A percentile compares a stretch with the other conserved stretches of the same genome.
phyloP scores from a whole-genome alignment of 2,113 vertebrate species.

The Cygnus atratus region DNA sequence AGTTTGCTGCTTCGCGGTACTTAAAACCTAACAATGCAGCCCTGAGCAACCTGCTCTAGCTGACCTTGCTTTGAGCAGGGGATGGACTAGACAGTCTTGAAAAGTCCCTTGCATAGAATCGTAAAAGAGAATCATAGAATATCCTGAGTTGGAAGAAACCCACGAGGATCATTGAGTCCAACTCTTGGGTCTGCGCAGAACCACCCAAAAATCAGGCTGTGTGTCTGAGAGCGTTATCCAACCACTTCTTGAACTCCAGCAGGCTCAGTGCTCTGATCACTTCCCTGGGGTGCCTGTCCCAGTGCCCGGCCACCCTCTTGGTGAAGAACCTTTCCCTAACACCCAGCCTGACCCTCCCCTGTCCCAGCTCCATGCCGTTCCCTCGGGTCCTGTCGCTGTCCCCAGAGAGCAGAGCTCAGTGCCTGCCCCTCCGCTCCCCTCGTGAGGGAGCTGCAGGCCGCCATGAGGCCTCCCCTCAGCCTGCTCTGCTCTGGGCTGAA shows the following conservation, averaged over 20 bases:
- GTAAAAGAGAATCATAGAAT: neutral
- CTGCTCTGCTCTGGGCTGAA: neutral
- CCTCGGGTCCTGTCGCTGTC: neutral
- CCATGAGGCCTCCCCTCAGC: neutral
- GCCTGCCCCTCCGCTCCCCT: neutral
- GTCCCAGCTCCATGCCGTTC: too few relatives aligned
- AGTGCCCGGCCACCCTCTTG: too few relatives aligned
- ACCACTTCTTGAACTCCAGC: too few relatives aligned
- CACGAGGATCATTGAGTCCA: neutral
- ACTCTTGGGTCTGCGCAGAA: neutral
- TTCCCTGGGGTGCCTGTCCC: too few relatives aligned
- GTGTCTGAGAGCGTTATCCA: too few relatives aligned
- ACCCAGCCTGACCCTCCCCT: too few relatives aligned
- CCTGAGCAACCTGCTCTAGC: neutral
- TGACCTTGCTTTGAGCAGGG: neutral
- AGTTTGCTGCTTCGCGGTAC: neutral
- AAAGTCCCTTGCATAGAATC: neutral
- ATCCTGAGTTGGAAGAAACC: neutral
- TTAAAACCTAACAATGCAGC: neutral
- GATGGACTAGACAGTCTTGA: neutral
- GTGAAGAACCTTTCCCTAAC: too few relatives aligned
- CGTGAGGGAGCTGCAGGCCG: neutral
- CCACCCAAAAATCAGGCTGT: neutral
- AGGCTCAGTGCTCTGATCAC: too few relatives aligned
- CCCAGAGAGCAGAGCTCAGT: neutral